Evolutionary conservation across 2,888 invertebrate species (phyloP).

Genomic region (Pristionchus arcanus): DNA sequence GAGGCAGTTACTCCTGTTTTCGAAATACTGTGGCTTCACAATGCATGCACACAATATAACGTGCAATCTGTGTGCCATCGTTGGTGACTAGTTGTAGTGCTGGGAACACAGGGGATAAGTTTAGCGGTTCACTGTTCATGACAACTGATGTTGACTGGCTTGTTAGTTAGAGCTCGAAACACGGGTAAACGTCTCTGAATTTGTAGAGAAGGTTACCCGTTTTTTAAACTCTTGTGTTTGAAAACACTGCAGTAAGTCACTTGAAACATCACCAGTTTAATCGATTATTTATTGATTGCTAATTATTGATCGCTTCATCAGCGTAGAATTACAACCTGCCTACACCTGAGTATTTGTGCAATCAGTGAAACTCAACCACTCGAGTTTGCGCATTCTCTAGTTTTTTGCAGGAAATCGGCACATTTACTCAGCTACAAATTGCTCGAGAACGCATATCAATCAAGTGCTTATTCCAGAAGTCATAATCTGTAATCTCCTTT

Average conservation of each 20-base stretch:
- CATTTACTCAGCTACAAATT: neutral
- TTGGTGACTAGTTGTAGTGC: neutral
- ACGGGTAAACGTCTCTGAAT: neutral
- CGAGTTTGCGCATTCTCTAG: neutral
- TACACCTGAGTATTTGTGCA: neutral
- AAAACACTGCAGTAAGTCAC: too few species aligned
- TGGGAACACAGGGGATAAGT: neutral
- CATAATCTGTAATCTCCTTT: neutral
- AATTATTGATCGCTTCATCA: neutral
- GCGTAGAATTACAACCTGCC: neutral
- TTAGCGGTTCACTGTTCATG: too few species aligned
- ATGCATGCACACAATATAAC: too few species aligned
- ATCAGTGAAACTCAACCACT: constrained; percentile 11
- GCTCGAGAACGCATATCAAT: neutral
- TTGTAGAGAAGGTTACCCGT: neutral
- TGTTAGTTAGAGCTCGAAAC: too few species aligned
- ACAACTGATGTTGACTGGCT: too few species aligned
- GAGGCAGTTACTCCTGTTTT: too few species aligned
- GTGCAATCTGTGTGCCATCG: neutral
- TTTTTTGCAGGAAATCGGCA: neutral
- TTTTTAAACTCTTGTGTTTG: neutral
- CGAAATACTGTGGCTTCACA: too few species aligned
- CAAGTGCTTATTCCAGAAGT: neutral
- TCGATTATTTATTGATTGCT: too few species aligned
- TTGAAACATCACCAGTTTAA: too few species aligned